A percentile compares a stretch with the other conserved stretches of the same genome.
phyloP scores from a whole-genome alignment of 2,888 invertebrate species.

The Hemicrepidius hirtus region DNA sequence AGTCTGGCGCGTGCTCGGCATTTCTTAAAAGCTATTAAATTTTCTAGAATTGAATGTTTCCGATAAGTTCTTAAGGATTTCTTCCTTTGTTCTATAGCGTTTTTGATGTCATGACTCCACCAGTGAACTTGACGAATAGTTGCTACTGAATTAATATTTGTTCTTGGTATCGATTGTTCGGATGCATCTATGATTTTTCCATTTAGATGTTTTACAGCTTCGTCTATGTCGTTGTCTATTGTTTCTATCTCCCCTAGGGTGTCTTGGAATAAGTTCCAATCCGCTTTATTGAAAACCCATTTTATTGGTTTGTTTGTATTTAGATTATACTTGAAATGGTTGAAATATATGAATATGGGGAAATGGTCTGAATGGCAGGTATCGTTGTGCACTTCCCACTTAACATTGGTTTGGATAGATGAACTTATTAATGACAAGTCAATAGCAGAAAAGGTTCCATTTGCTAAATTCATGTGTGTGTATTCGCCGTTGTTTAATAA shows the following conservation, averaged over 20 bases:
- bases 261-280: not conserved
- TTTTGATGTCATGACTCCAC: not conserved
- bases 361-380: not conserved
- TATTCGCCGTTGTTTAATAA: not conserved
- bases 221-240: not conserved
- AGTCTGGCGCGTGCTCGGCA: not conserved
- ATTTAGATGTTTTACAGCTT: not conserved
- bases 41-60: not conserved
- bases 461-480: not conserved
- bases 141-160: not conserved
- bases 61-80: not conserved
- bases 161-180: constrained; percentile 1
- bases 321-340: too few relatives aligned
- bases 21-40: not conserved
- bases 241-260: not conserved
- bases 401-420: too few relatives aligned
- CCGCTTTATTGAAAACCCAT: too few relatives aligned
- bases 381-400: too few relatives aligned
- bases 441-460: constrained; percentile 2
- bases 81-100: not conserved
- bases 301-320: too few relatives aligned
- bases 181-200: not conserved
- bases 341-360: too few relatives aligned
- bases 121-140: not conserved
- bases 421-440: not conserved